phyloP scores from a whole-genome alignment of 2,113 vertebrate species.

The Ceyx margarethae region DNA sequence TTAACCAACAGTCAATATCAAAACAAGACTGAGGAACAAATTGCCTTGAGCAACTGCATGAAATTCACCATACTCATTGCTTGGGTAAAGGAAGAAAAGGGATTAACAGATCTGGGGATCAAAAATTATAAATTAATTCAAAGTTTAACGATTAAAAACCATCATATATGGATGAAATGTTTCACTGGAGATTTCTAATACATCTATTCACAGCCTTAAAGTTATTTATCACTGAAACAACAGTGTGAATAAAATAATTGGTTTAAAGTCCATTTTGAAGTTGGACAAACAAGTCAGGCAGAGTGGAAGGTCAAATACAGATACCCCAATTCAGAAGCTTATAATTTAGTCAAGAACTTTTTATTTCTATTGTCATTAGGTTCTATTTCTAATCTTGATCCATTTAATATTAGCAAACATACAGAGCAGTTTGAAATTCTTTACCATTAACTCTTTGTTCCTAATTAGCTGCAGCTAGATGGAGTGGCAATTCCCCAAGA shows the following conservation, averaged over 20 bases:
- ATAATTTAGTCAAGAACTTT: not conserved
- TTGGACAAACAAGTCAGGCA: too few species aligned
- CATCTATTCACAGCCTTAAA: not conserved
- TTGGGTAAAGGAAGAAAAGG: not conserved
- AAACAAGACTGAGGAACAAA: not conserved
- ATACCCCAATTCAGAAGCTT: not conserved
- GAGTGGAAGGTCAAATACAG: not conserved
- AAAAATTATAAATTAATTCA: not conserved
- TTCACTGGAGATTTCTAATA: not conserved
- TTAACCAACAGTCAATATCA: not conserved
- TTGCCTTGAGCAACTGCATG: not conserved
- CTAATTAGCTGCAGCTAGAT: constrained; percentile 26
- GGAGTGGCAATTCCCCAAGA: constrained; percentile 1
- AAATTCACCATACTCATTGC: not conserved
- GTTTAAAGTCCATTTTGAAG: not conserved
- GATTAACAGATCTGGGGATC: not conserved
- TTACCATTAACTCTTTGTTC: not conserved
- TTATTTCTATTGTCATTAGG: not conserved
- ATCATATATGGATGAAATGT: not conserved
- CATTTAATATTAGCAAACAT: not conserved
- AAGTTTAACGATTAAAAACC: not conserved
- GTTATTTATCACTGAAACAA: not conserved
- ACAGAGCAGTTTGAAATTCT: not conserved
- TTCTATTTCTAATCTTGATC: not conserved
- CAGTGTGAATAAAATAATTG: not conserved